Conservation (phyloP, 2,797 vertebrate species). For the Tamandua tetradactyla region DNA sequence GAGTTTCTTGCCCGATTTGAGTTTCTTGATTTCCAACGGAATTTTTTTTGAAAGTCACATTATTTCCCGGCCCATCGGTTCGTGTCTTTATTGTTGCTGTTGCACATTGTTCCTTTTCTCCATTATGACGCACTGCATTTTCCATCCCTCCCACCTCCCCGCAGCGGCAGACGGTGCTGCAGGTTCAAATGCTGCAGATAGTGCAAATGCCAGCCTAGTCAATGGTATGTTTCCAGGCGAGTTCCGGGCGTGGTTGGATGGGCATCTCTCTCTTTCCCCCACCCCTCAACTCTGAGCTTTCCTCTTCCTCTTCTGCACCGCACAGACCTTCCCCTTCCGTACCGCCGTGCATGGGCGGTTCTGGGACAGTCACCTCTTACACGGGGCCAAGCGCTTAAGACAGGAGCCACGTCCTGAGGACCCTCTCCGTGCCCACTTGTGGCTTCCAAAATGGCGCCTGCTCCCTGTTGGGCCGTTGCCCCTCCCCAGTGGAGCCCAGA, state of each 20-base stretch:
- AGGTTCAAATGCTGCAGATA: slow-evolving; percentile 96
- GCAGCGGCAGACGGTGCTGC: slow-evolving; percentile 97
- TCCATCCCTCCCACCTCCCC: slow-evolving; percentile 96
- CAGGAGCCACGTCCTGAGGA: slow-evolving; percentile 61
- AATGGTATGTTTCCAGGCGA: slow-evolving; percentile 97
- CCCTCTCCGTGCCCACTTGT: fast-evolving
- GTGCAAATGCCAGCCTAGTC: slow-evolving; percentile 96
- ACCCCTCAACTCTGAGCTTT: slow-evolving; percentile 65
- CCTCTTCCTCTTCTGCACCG: slow-evolving; percentile 67
- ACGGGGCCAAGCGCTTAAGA: slow-evolving; percentile 70
- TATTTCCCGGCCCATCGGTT: slow-evolving; percentile 65
- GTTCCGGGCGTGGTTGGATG: slow-evolving; percentile 82
- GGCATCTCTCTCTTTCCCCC: slow-evolving; percentile 76
- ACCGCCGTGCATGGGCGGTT: slow-evolving; percentile 56
- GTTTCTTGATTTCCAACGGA: slow-evolving; percentile 66
- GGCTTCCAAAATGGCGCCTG: not conserved
- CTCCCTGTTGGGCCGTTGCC: not conserved
- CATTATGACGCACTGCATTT: slow-evolving; percentile 96
- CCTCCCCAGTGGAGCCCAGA: not conserved
- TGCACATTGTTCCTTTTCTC: slow-evolving; percentile 87
- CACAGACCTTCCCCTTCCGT: no score
- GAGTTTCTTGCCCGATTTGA: slow-evolving; percentile 59
- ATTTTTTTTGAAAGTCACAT: slow-evolving; percentile 45
- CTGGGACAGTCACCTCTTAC: slow-evolving; percentile 39
- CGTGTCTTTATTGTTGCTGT: slow-evolving; percentile 80